Base-by-base conservation (phyloP, 2,797 vertebrate species). In the Scleropages formosus region DNA sequence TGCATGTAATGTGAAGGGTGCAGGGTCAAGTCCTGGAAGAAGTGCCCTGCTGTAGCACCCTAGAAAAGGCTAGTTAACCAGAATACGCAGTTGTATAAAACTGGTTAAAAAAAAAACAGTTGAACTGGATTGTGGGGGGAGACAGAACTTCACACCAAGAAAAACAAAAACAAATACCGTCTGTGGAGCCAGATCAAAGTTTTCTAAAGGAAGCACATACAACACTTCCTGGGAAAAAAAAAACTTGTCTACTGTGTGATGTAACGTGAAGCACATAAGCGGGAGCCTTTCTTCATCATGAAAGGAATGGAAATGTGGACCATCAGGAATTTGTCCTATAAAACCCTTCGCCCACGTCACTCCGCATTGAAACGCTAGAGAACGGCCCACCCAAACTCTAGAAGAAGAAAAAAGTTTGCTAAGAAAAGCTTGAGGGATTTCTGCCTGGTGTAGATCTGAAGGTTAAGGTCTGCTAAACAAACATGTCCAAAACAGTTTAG, bases 251-350 rank as follows among this genome's bases (percentile, higher is more conserved):
- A 22, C 51, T 8, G 26, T 27, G 51, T 13, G 68, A 11, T 24
- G 51, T 51, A 51, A 11, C 24, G 26, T 58, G 12, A 15, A 8
- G 15, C 24, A 26, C 26, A 31, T 27, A 58, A 20, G 51, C 15
- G 51, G 10, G n/a, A 26, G 53, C 68, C 51, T 26, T 16, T 31
- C 68, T 11, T 16, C 68, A 58, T 6, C 24, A 58, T 71, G 68
- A 71, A 71, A 31, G 68, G 51, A 58, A 56, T 31, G 18, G 72
- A 73, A 61, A 62, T 72, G 70, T 31, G 31, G n/a, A 58, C 31
- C 27, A 60, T 59, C 51, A 60, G 70, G 39, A 63, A 20, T 61
- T 49, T 73, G 72, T 73, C 72, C 20, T 26, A 61, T 20, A 47
- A 47, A 74, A 72, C 13, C 60, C 61, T 51, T 46, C 20, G 24